Conservation (phyloP, 2,888 invertebrate species). For the Chymomyza caudatula region DNA sequence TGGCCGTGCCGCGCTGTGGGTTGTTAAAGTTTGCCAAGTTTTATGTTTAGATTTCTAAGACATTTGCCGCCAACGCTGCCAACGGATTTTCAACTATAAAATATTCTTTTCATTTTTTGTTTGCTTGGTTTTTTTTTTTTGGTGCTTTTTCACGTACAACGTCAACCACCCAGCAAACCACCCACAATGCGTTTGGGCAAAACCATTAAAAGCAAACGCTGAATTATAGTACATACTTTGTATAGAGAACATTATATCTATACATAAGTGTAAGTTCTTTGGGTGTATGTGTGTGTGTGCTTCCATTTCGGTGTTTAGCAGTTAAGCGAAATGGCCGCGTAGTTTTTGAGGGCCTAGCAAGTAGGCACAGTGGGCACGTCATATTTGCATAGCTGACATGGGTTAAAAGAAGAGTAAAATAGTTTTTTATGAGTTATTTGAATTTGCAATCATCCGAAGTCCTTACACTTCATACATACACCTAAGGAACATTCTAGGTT, state of each 20-base stretch:
- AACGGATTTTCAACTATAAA: constrained; percentile 74
- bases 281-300: neutral
- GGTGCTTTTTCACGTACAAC: neutral
- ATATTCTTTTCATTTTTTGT: constrained; percentile 52
- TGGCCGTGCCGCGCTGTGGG: constrained; percentile 1
- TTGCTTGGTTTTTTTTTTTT: constrained; percentile 4
- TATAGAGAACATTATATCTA: neutral
- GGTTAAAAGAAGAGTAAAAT: too few relatives aligned
- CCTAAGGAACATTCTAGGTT: too few relatives aligned
- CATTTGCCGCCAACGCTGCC: constrained; percentile 26
- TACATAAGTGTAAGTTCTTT: neutral
- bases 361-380: neutral
- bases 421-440: too few relatives aligned
- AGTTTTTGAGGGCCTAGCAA: neutral
- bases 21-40: constrained; percentile 52
- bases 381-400: neutral
- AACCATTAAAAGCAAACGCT: constrained; percentile 49
- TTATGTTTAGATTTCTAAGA: constrained; percentile 68
- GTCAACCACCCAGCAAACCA: neutral
- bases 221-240: constrained; percentile 32
- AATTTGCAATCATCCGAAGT: too few relatives aligned
- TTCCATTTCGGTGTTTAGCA: constrained; percentile 31
- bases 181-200: constrained; percentile 8
- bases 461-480: too few relatives aligned
- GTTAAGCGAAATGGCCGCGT: constrained; percentile 20